Base-by-base conservation (phyloP, 2,797 vertebrate genomes). In the Lerista edwardsae region DNA sequence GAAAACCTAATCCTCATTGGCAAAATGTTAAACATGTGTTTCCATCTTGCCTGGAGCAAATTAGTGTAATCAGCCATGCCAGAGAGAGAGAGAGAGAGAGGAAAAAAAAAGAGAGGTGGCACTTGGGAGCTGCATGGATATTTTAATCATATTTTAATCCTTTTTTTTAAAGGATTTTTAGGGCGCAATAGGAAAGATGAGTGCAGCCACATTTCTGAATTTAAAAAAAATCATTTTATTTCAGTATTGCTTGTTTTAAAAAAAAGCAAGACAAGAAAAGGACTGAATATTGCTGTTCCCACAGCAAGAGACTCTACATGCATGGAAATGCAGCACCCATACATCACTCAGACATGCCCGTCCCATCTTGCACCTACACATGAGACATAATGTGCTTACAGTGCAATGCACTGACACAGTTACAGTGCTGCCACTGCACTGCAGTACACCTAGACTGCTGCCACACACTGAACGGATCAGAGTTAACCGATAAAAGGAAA, bases 11-110 rank as follows among this genome's bases (percentile, higher is more conserved):
- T 14, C 88, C 62, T 79, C 74, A n/a, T 21, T 89, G 80, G 68
- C 75, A 80, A 57, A 88, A 59, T 89, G 90, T 85, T 89, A 87
- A 61, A 89, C 79, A 75, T 64, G 64, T 80, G 31, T 80, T 90
- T 88, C 79, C 61, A 83, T 62, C 69, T 27, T 36, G 27, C 21
- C 84, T 89, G 77, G 55, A 83, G 55, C 61, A 86, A 86, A 73
- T 79, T n/a, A 81, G 25, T 19, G 19, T 2, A 64, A 83, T 29
- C 41, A 61, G 71, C 1, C 27, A 1, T 74, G 79, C 39, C 77
- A 86, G 72, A 82, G 10, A 81, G 83, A 83, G n/a, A n/a, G n/a
- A n/a, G n/a, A n/a, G n/a, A n/a, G n/a, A n/a, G n/a, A n/a, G n/a
- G n/a, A n/a, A n/a, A n/a, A n/a, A n/a, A n/a, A n/a, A n/a, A n/a